phyloP scores from a whole-genome alignment of 1,140 invertebrate species.

The Leptestheria dahalacensis region DNA sequence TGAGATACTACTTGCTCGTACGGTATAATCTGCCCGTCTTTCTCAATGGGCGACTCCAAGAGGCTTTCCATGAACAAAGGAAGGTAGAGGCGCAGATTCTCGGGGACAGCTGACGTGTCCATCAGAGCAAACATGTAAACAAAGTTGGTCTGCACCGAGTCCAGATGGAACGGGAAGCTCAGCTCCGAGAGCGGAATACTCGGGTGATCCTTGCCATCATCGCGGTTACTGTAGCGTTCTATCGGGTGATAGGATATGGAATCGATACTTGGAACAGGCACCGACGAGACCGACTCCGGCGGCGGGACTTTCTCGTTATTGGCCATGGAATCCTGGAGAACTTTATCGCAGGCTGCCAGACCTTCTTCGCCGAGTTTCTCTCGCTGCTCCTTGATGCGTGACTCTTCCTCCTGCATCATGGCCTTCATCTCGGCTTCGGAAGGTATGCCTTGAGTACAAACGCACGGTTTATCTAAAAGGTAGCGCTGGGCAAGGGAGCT shows the following conservation, averaged over 20 bases:
- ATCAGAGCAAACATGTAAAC: slow-evolving; percentile 54
- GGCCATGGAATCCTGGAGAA: slow-evolving; percentile 48
- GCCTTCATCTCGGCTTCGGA: slow-evolving; percentile 32
- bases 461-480: slow-evolving; percentile 40
- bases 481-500: slow-evolving; percentile 48
- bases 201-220: slow-evolving; percentile 34
- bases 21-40: slow-evolving; percentile 25
- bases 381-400: slow-evolving; percentile 46
- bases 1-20: slow-evolving; percentile 17
- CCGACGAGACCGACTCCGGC: slow-evolving; percentile 43
- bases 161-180: slow-evolving; percentile 42
- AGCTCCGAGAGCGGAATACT: slow-evolving; percentile 44
- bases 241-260: slow-evolving; percentile 53
- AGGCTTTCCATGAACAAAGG: slow-evolving; percentile 52
- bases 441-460: slow-evolving; percentile 24
- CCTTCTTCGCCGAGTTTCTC: slow-evolving; percentile 47
- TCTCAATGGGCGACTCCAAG: slow-evolving; percentile 35
- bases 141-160: slow-evolving; percentile 68
- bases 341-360: slow-evolving; percentile 41
- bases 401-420: slow-evolving; percentile 46
- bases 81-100: slow-evolving; percentile 47
- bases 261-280: slow-evolving; percentile 49
- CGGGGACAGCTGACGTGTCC: slow-evolving; percentile 48
- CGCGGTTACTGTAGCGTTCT: slow-evolving; percentile 35
- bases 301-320: slow-evolving; percentile 60